Evolutionary conservation across 2,888 invertebrate genomes (phyloP).

Genomic region (Cephus pulcher): DNA sequence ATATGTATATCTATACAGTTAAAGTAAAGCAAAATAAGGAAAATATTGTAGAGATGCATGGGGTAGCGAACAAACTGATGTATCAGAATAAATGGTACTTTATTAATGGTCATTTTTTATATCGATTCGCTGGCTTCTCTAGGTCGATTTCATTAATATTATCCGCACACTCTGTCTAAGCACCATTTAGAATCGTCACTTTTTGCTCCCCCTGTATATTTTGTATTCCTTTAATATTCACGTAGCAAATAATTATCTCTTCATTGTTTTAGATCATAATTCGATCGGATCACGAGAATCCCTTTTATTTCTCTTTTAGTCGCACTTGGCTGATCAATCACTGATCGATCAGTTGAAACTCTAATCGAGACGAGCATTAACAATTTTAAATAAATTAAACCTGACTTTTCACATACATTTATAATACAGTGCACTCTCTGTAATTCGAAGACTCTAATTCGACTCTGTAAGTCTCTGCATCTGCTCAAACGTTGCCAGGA

Average conservation of each 20-base stretch:
- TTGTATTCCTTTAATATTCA: neutral
- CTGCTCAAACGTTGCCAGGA: too few relatives aligned
- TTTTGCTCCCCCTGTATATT: neutral
- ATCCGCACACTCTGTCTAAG: neutral
- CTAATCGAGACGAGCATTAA: neutral
- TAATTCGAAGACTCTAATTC: too few relatives aligned
- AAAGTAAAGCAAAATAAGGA: neutral
- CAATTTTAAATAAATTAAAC: too few relatives aligned
- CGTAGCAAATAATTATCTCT: neutral
- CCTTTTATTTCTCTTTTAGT: neutral
- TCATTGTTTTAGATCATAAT: neutral
- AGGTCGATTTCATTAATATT: neutral
- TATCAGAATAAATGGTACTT: slow-evolving; percentile 56
- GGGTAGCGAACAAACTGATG: slow-evolving; percentile 40
- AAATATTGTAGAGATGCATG: neutral
- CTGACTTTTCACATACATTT: neutral
- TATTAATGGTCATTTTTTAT: slow-evolving; percentile 48
- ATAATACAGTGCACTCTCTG: too few relatives aligned
- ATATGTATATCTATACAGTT: neutral
- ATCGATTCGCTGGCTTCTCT: slow-evolving; percentile 6
- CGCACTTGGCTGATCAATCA: neutral
- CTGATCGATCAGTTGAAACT: neutral
- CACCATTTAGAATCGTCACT: neutral
- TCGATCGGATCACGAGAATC: neutral
- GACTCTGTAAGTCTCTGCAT: too few relatives aligned